Evolutionary conservation across 2,888 invertebrate genomes (phyloP).

Genomic region (Drosophila macrospina): DNA sequence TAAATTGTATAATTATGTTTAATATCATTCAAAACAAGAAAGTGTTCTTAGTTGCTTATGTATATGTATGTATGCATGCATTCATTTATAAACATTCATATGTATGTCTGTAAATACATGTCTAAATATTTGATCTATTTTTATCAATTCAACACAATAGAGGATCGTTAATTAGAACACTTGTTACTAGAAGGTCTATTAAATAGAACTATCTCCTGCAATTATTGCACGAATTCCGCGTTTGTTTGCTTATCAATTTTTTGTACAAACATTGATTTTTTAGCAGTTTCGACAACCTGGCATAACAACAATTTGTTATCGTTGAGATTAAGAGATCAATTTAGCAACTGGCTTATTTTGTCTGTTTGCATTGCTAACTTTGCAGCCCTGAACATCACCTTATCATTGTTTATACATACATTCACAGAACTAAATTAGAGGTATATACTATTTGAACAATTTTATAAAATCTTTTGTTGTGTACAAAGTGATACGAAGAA

Average conservation of each 20-base stretch:
- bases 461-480: neutral
- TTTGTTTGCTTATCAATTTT: slow-evolving; percentile 12
- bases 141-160: slow-evolving; percentile 9
- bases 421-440: neutral
- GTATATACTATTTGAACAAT: neutral
- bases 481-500: neutral
- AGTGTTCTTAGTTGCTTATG: slow-evolving; percentile 5
- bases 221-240: neutral
- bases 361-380: neutral
- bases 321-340: slow-evolving; percentile 1
- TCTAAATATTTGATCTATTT: slow-evolving; percentile 25
- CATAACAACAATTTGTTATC: slow-evolving; percentile 4
- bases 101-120: slow-evolving; percentile 1
- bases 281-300: neutral
- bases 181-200: neutral
- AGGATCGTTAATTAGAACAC: slow-evolving; percentile 15
- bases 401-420: slow-evolving; percentile 1
- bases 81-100: slow-evolving; percentile 5
- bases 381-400: slow-evolving; percentile 8
- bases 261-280: slow-evolving; percentile 14
- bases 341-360: slow-evolving; percentile 11
- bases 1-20: neutral
- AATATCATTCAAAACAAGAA: neutral
- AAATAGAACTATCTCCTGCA: neutral
- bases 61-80: neutral